Conservation (phyloP, 2,113 vertebrate genomes). For the Labrus mixtus region DNA sequence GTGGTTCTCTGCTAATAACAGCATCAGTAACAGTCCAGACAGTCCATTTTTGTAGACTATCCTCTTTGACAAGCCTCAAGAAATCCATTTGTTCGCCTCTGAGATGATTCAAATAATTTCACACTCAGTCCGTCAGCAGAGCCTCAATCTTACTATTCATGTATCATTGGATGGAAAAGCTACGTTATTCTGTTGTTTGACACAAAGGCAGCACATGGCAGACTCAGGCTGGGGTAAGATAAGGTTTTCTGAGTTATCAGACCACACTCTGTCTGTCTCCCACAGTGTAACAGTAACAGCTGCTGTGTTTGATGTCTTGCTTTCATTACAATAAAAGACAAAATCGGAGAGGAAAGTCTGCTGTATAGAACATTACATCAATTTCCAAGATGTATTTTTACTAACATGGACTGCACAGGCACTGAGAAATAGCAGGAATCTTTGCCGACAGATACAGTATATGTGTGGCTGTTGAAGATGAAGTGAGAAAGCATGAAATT, state of each 20-base stretch:
- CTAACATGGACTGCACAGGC: background rate
- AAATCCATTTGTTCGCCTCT: conserved; percentile 37
- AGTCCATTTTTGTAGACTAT: conserved; percentile 29
- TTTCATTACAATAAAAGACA: conserved; percentile 8
- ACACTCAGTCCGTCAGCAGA: background rate
- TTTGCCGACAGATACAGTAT: conserved; percentile 14
- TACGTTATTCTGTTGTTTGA: conserved; percentile 12
- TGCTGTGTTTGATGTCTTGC: conserved; percentile 21
- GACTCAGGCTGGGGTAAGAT: conserved; percentile 22
- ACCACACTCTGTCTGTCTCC: conserved; percentile 22
- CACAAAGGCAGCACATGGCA: background rate
- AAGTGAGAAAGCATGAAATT: conserved; percentile 41
- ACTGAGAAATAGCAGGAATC: background rate
- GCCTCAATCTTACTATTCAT: background rate
- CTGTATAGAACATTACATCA: background rate
- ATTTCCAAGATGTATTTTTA: conserved; percentile 12
- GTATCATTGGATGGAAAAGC: conserved; percentile 1
- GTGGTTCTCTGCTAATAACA: conserved; percentile 44
- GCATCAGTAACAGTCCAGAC: conserved; percentile 13
- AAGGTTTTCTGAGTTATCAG: conserved; percentile 25
- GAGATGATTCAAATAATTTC: conserved; percentile 39
- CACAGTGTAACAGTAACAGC: background rate
- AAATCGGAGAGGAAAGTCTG: background rate
- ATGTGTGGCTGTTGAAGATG: conserved; percentile 8
- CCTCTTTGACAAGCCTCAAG: conserved; percentile 31